These are phyloP conservation scores for Emys orbicularis DNA, from an alignment of 2,797 vertebrate genomes.

Conservation along the genomic window DNA sequence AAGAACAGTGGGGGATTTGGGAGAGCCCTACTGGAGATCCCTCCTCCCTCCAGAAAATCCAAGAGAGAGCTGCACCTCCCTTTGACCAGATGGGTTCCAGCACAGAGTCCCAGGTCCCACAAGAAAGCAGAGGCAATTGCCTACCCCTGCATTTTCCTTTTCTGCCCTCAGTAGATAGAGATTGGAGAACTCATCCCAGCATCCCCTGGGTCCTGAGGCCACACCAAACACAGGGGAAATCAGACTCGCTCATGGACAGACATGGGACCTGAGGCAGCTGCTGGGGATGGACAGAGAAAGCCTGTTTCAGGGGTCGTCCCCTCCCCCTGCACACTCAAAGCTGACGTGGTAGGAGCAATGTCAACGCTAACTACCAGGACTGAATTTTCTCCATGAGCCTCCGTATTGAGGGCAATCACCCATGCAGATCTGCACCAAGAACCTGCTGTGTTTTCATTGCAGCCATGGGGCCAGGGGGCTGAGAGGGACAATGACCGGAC, in stretches of 20 bases:
- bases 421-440: not conserved
- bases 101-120: fast-evolving
- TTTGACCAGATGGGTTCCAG: not conserved
- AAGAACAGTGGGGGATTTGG: not conserved
- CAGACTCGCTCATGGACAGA: not conserved
- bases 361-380: not conserved
- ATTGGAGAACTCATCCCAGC: not conserved
- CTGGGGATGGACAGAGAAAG: not conserved
- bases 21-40: not conserved
- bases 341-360: not conserved
- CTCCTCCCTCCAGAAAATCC: not conserved
- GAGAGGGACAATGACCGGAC: not conserved
- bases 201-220: not conserved
- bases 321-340: not conserved
- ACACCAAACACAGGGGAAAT: not conserved
- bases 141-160: not conserved
- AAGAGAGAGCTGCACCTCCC: not conserved
- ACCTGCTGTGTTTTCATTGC: not conserved
- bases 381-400: not conserved
- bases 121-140: not conserved
- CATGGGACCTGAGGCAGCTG: not conserved
- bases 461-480: not conserved
- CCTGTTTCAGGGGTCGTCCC: not conserved
- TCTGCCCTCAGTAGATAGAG: not conserved
- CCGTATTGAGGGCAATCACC: not conserved